Evolutionary conservation across 2,888 invertebrate genomes (phyloP).

Genomic region (Campaea margaritaria): DNA sequence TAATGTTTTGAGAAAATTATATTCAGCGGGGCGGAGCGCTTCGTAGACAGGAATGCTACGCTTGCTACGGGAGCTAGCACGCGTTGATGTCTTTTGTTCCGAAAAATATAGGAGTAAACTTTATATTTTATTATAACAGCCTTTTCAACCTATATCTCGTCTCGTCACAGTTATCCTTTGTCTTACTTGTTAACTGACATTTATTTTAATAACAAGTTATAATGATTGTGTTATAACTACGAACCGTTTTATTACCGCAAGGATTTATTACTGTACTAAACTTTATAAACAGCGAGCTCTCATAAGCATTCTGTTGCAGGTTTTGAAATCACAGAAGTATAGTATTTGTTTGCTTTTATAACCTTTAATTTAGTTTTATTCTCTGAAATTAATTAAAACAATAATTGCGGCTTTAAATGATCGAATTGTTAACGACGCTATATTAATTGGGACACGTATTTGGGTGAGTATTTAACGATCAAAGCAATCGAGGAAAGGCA

Average conservation of each 20-base stretch:
- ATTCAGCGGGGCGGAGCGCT: background rate
- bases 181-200: conserved; percentile 53
- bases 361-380: conserved; percentile 18
- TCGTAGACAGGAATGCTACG: conserved; percentile 20
- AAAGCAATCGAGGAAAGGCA: conserved; percentile 25
- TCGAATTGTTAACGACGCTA: conserved; percentile 10
- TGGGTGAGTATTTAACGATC: conserved; percentile 3
- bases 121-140: background rate
- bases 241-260: conserved; percentile 47
- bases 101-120: conserved; percentile 32
- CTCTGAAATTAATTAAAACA: conserved; percentile 13
- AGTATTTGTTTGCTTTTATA: conserved; percentile 10
- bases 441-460: conserved; percentile 22
- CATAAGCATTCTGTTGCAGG: conserved; percentile 35
- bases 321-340: conserved; percentile 32
- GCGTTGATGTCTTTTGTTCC: conserved; percentile 66
- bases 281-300: conserved; percentile 42
- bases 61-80: conserved; percentile 33
- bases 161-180: conserved; percentile 48
- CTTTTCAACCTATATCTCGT: conserved; percentile 41
- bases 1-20: too few species aligned
- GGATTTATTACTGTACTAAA: conserved; percentile 50
- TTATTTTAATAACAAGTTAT: conserved; percentile 56
- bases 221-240: conserved; percentile 49
- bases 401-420: conserved; percentile 5